These are phyloP conservation scores for Pangasius djambal DNA, from an alignment of 2,797 vertebrate species.

Conservation along the genomic window DNA sequence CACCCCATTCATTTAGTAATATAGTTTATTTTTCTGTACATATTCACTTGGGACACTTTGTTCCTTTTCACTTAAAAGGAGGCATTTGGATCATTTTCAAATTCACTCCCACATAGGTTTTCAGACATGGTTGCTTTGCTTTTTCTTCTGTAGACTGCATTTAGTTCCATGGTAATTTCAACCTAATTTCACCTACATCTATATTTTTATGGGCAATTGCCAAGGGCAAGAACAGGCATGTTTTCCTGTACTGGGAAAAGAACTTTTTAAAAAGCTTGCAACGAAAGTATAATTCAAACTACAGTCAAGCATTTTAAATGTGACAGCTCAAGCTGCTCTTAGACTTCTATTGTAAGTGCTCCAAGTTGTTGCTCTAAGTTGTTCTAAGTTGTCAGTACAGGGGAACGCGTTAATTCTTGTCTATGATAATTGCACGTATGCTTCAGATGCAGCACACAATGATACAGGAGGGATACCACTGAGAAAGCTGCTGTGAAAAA, in stretches of 20 bases:
- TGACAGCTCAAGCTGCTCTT: background rate
- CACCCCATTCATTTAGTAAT: background rate
- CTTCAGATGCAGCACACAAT: background rate
- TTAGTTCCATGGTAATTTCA: background rate
- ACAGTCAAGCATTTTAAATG: background rate
- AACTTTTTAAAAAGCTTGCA: background rate
- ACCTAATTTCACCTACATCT: background rate
- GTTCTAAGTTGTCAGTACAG: background rate
- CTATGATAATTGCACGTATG: background rate
- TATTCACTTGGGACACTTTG: background rate
- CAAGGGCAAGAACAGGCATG: background rate
- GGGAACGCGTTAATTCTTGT: background rate
- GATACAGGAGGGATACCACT: background rate
- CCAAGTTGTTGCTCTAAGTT: too few species aligned
- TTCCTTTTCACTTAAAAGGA: too few species aligned
- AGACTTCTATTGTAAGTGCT: background rate
- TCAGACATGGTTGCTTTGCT: rapidly evolving
- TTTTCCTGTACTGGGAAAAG: background rate
- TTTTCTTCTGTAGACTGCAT: background rate
- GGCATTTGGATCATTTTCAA: background rate
- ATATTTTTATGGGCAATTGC: background rate
- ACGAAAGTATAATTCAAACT: background rate
- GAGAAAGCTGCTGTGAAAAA: background rate
- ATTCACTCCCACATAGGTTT: too few species aligned
- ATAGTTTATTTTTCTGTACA: background rate